Evolutionary conservation across 2,888 invertebrate genomes (phyloP), one percentile per base, ranked within the genome.

Genomic region (Perdita meconis): DNA sequence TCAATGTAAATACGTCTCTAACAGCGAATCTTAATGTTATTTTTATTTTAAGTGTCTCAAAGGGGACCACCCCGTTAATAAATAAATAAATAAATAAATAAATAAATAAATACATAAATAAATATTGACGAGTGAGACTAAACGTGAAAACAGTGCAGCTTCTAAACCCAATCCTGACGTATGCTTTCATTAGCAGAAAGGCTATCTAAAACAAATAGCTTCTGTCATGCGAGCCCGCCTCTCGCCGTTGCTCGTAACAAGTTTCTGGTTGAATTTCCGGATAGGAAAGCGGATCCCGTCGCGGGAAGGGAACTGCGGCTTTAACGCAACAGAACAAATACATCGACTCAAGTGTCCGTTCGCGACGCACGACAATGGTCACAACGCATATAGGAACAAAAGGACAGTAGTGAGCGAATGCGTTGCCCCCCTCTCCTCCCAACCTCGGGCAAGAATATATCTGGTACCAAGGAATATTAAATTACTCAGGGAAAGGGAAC

Each of bases 311-410:
- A 64, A 64, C 64, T 42, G 59, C 24, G 50, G 67, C 51, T 73
- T 59, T 30, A 36, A 51, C 63, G 59, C 55, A 47, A 59, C 64
- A 68, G 77, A 68, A 74, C 77, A 77, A 77, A 74, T 77, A 66
- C 68, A 59, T 68, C 74, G 77, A 77, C 77, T 77, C 77, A 77
- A 77, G 74, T 77, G 68, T 77, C 77, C 77, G 68, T 74, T 78
- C 74, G 59, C 60, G 63, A 56, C 63, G 47, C 64, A 60, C 55
- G 40, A 74, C 74, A 74, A 74, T 78, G 64, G 74, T 30, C 42
- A 74, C 74, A 74, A 74, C 74, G 36, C 77, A 42, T 38, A 42
- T 38, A 42, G 26, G 68, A 78, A 78, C 68, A 78, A 78, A 30
- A 74, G 64, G 60, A n/a, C 40, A 38, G 19, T n/a, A 12, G 26